Evolutionary conservation across 2,888 invertebrate species (phyloP).

Genomic region (Mesorhabditis sp.): DNA sequence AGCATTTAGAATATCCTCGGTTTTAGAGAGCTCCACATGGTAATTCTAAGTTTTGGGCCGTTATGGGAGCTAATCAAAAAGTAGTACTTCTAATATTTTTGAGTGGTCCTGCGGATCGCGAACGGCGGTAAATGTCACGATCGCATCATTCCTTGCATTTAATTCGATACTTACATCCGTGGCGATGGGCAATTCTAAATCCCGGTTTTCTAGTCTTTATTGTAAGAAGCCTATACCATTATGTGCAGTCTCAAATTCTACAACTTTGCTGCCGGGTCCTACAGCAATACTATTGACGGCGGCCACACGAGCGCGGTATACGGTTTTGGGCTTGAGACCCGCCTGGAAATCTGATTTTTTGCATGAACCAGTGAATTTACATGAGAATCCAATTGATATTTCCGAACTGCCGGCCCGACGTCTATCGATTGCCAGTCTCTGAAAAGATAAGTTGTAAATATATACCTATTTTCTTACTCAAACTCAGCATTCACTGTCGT

Average conservation of each 20-base stretch:
- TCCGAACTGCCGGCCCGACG: conserved; percentile 9
- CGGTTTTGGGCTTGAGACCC: conserved; percentile 36
- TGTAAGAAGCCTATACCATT: conserved; percentile 16
- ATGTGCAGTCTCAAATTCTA: conserved; percentile 37
- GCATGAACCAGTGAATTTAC: background rate
- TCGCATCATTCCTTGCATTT: conserved; percentile 31
- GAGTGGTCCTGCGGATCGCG: conserved; percentile 36
- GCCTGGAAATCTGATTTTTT: conserved; percentile 25
- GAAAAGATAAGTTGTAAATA: background rate
- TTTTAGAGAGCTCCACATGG: conserved; percentile 27
- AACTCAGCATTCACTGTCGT: conserved; percentile 31
- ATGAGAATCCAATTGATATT: background rate
- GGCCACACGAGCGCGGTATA: conserved; percentile 33
- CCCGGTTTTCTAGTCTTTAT: background rate
- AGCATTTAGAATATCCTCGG: conserved; percentile 27
- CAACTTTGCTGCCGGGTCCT: conserved; percentile 29
- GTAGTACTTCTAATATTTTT: conserved; percentile 26
- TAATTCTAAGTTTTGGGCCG: conserved; percentile 20
- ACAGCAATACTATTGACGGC: conserved; percentile 29
- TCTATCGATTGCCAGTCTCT: conserved; percentile 30
- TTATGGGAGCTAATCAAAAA: background rate
- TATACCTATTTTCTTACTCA: background rate
- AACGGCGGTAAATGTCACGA: conserved; percentile 31
- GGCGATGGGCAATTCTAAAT: conserved; percentile 34
- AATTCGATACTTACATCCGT: conserved; percentile 32